These are phyloP conservation scores for Drosophila sturtevanti DNA, from an alignment of 1,140 invertebrate genomes.

Conservation along the genomic window DNA sequence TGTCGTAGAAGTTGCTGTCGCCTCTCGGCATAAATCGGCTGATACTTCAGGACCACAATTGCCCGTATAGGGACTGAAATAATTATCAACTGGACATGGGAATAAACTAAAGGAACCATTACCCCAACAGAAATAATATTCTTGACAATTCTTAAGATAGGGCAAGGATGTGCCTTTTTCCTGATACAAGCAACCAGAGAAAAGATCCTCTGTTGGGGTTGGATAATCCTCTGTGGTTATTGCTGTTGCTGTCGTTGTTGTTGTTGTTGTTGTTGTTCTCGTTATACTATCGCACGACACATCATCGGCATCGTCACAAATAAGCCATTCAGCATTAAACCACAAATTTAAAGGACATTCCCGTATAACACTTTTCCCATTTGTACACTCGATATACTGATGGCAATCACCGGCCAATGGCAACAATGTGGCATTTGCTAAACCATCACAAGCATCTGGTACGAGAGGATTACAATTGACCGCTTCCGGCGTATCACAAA, in stretches of 20 bases:
- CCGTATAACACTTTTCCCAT: conserved; percentile 8
- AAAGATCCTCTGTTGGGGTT: neutral
- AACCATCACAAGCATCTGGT: conserved; percentile 21
- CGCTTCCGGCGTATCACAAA: conserved; percentile 62
- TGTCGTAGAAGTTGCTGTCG: neutral
- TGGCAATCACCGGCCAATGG: conserved; percentile 36
- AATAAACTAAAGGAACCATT: conserved; percentile 36
- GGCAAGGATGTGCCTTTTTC: conserved; percentile 22
- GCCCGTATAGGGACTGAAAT: conserved; percentile 57
- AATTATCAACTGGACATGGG: conserved; percentile 39
- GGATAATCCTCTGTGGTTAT: neutral
- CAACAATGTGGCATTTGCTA: conserved; percentile 22
- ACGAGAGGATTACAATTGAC: conserved; percentile 30
- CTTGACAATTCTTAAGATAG: conserved; percentile 24
- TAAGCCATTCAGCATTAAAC: conserved; percentile 35
- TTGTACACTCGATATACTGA: conserved; percentile 42
- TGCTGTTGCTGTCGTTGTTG: neutral
- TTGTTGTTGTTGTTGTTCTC: neutral
- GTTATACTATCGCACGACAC: conserved; percentile 32
- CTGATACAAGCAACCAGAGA: conserved; percentile 18
- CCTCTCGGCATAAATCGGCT: conserved; percentile 29
- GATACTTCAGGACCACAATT: conserved; percentile 45
- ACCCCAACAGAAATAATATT: conserved; percentile 46
- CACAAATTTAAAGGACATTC: conserved; percentile 39
- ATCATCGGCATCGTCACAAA: conserved; percentile 49